Base-by-base conservation (phyloP, 1,140 invertebrate genomes). In the Drosophila nigromelanica region DNA sequence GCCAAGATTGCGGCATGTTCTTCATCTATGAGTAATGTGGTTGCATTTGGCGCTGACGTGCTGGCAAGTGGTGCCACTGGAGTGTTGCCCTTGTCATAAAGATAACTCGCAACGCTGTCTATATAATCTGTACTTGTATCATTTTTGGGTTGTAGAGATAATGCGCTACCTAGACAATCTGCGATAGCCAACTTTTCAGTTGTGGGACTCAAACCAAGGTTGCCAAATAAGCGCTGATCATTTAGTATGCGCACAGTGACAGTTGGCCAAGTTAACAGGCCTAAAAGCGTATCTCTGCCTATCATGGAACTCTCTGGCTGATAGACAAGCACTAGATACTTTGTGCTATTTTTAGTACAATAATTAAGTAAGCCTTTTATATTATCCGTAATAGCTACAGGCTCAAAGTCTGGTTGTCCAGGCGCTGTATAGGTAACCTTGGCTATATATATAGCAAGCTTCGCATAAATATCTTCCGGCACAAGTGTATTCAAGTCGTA, bases 271-370 rank as follows among this genome's bases (percentile, higher is more conserved):
- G 24, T 11, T 10, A 73, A 14, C n/a, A 73, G 14, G 0, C 35
- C 75, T 0, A 86, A 33, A 0, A 86, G 37, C 1, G 75, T 58
- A 7, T 86, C 82, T 43, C 74, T 61, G 42, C 82, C 81, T 54
- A 81, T 60, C 1, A 35, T 24, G 1, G 82, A 59, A 1, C 24
- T 21, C 3, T 14, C 40, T 4, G 82, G 82, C 27, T 86, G 74
- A n/a, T 67, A 21, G 1, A 86, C 67, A 0, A 87, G 6, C 1
- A 61, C 70, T 11, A 78, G 5, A n/a, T 47, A 59, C 1, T 52
- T 5, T 2, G 33, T 24, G 1, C 11, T 4, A 11, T 5, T 24
- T 1, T 1, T 21, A 6, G 1, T 11, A 11, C 52, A 66, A 14
- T 33, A 12, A 0, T 1, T 11, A 1, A 71, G 55, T 4, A 54